Percentiles rank a stretch among this genome's conserved stretches.
Evolutionary conservation across 2,888 invertebrate genomes (phyloP).

Genomic region (Strigamia maritima): DNA sequence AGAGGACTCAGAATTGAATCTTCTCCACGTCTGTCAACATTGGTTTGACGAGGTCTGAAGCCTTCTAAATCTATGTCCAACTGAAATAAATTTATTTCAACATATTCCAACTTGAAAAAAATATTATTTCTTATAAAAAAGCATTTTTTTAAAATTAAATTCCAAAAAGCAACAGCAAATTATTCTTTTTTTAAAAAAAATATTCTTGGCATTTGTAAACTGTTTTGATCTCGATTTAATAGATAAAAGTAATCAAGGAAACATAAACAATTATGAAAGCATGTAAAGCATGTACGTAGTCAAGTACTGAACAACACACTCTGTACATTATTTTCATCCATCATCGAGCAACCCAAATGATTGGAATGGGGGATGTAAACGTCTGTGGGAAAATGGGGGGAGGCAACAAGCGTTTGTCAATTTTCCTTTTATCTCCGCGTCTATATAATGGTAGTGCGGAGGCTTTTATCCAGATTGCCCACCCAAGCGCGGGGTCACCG

Average conservation of each 20-base stretch:
- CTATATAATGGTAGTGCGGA: slow-evolving; percentile 1
- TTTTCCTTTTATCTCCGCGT: slow-evolving; percentile 14
- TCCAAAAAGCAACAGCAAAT: neutral
- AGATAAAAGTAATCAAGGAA: too few relatives aligned
- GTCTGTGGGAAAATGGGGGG: slow-evolving; percentile 18
- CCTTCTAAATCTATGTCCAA: neutral
- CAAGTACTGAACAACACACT: neutral
- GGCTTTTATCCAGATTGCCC: slow-evolving; percentile 20
- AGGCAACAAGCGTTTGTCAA: slow-evolving; percentile 23
- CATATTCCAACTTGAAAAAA: neutral
- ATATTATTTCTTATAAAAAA: neutral
- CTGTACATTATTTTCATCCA: slow-evolving; percentile 2
- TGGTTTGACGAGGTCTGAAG: neutral
- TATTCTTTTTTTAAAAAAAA: too few relatives aligned
- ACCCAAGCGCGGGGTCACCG: slow-evolving; percentile 20
- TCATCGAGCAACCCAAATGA: slow-evolving; percentile 1
- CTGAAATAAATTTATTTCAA: neutral
- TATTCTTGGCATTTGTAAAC: too few relatives aligned
- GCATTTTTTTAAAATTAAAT: too few relatives aligned
- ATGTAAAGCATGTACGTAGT: too few relatives aligned
- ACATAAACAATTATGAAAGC: too few relatives aligned
- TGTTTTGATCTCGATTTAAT: too few relatives aligned
- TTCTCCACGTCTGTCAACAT: slow-evolving; percentile 5
- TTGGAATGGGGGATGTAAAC: slow-evolving; percentile 4
- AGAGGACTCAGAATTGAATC: neutral